Base-by-base conservation (phyloP, 1,140 invertebrate species). In the Drosophila littoralis region DNA sequence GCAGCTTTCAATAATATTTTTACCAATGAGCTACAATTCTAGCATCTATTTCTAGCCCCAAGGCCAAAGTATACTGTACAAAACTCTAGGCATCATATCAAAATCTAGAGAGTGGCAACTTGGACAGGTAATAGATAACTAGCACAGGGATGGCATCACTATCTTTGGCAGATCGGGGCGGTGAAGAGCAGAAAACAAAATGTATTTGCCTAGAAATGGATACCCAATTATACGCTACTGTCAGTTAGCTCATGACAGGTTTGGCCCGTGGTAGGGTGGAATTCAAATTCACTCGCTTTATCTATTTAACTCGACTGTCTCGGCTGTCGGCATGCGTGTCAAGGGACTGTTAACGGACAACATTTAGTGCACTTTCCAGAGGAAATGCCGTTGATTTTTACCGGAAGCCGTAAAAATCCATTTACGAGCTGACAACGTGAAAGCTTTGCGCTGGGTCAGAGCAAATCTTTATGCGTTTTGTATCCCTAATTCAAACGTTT, bases 231-330 rank as follows among this genome's bases (percentile, higher is more conserved):
- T 46, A 59, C 32, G 42, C 6, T 59, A 12, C 22, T 33, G 57
- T 46, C 57, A 59, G 57, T 45, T 58, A n/a, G 40, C 28, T 8
- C 9, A 5, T 59, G 57, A 35, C 38, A 57, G 38, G 7, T 40
- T 22, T 28, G 17, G 12, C 35, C 9, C 35, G 13, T 38, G 8
- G 13, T 17, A 6, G 48, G 6, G 6, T 13, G 28, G 28, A 33
- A n/a, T 33, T 28, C 22, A 50, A 50, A 50, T 32, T 28, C 22
- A 32, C 46, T 13, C 13, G 40, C n/a, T 13, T 13, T 13, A 42
- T 13, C 40, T 12, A 32, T 32, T 50, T 32, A 35, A 36, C 13
- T 36, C n/a, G 50, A 52, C 50, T 32, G 38, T 28, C 17, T 32
- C 22, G 13, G n/a, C 13, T 59, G 57, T 59, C 57, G 28, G n/a